Percentiles rank a stretch among this genome's conserved stretches.
Conservation (phyloP, 1,140 invertebrate species). For the Zelostemma sp. region DNA sequence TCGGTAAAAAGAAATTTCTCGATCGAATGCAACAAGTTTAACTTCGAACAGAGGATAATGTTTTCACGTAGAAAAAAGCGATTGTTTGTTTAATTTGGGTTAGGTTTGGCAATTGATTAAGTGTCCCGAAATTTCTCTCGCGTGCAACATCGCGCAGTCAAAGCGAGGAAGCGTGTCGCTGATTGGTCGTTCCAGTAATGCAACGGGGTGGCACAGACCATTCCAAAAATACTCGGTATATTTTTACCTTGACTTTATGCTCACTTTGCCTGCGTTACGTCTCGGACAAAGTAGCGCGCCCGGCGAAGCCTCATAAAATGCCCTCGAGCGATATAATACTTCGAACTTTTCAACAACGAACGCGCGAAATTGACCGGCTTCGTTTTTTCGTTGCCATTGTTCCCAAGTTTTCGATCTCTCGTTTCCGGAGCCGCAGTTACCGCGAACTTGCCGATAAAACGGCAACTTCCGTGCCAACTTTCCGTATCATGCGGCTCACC, state of each 20-base stretch:
- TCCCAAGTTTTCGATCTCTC: not conserved
- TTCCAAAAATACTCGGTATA: slow-evolving; percentile 61
- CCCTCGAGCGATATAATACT: not conserved
- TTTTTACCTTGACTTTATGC: slow-evolving; percentile 60
- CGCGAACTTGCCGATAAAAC: no score
- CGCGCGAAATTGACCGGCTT: not conserved
- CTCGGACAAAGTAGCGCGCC: slow-evolving; percentile 44
- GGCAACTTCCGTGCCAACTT: no score
- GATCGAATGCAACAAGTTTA: no score
- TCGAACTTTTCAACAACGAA: not conserved
- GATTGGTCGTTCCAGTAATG: slow-evolving; percentile 39
- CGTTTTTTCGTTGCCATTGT: not conserved
- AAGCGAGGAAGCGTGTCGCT: slow-evolving; percentile 20
- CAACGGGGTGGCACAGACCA: slow-evolving; percentile 39
- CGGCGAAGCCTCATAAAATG: slow-evolving; percentile 16
- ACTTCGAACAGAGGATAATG: no score
- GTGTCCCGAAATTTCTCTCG: no score
- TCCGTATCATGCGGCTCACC: no score
- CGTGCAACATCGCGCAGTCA: not conserved
- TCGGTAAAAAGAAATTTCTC: not conserved
- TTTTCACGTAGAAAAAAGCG: no score
- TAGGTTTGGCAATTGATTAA: no score
- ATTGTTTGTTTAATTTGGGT: no score
- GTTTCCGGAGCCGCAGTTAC: slow-evolving; percentile 3
- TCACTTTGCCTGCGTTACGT: slow-evolving; percentile 42